A percentile compares a stretch with the other conserved stretches of the same genome.
phyloP scores from a whole-genome alignment of 2,113 vertebrate species.

The Anguilla rostrata region DNA sequence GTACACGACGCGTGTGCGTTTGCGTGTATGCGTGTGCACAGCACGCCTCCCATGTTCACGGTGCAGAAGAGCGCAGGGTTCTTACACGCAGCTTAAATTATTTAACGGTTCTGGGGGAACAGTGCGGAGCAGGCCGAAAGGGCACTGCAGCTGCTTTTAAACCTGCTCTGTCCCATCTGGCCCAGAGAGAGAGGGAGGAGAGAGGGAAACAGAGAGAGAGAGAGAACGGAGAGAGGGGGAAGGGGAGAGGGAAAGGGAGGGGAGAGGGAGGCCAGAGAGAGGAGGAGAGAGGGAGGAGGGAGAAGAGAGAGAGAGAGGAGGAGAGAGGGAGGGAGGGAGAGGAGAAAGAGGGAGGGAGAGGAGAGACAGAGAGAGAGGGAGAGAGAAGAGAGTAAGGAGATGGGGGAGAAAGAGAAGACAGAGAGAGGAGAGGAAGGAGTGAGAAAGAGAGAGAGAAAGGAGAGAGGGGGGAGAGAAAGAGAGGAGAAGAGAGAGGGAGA shows the following conservation, averaged over 20 bases:
- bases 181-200: not conserved
- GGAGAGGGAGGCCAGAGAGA: too few relatives aligned
- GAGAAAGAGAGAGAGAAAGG: too few relatives aligned
- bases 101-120: constrained; percentile 54
- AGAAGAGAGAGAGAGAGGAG: too few relatives aligned
- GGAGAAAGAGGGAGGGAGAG: too few relatives aligned
- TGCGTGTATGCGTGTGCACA: not conserved
- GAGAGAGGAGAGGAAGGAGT: too few relatives aligned
- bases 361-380: not conserved
- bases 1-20: not conserved
- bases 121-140: constrained; percentile 41
- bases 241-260: constrained; percentile 39
- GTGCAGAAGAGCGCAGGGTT: constrained; percentile 7
- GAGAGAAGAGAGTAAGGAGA: too few relatives aligned
- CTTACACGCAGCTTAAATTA: constrained; percentile 55
- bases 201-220: too few relatives aligned
- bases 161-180: constrained; percentile 40
- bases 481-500: too few relatives aligned
- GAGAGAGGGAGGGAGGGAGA: too few relatives aligned
- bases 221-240: constrained; percentile 12
- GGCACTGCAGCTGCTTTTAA: constrained; percentile 52
- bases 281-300: too few relatives aligned
- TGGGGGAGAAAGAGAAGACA: too few relatives aligned
- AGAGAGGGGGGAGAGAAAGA: too few relatives aligned
- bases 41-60: not conserved